Base-by-base conservation (phyloP, 2,888 invertebrate genomes). In the Agriopis leucophaearia region DNA sequence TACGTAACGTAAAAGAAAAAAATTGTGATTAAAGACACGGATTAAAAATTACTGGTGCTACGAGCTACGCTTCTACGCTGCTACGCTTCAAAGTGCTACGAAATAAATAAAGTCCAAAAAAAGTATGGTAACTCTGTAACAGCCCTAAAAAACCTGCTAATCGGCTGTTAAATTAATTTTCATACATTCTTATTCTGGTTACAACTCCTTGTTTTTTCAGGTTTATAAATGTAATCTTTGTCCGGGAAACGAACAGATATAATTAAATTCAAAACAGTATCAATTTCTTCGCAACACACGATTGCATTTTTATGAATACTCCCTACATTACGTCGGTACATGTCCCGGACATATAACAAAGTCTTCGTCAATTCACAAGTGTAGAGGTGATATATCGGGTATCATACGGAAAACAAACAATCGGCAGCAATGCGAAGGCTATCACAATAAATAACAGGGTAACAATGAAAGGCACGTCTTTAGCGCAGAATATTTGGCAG, bases 391-490 rank as follows among this genome's bases (percentile, higher is more conserved):
- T 76, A 75, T 63, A 70, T 71, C 56, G 27, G 68, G 57, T 73
- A 71, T 77, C 67, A 65, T 76, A 65, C 52, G 61, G 67, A 74
- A 69, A 54, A 70, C 66, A 61, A 63, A 64, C 70, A 72, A 63
- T 60, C 55, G 60, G 64, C 60, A 58, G 66, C 52, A 60, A 56
- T 60, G 64, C 66, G 70, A 75, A 72, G 63, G 70, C 70, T 68
- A 73, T 76, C 74, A 74, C 75, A 76, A 79, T 78, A 78, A 81
- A 81, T 81, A 78, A 81, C 76, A 66, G 50, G 64, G 70, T 69
- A 77, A 75, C 77, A 78, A 79, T 79, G 76, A 67, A 69, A 70
- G 56, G 64, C 66, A 72, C 66, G 71, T 69, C 69, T 64, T 16
- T 55, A 10, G 18, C 3, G 10, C 45, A 47, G n/a, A 51, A 50